A percentile compares a stretch with the other conserved stretches of the same genome.
phyloP scores from a whole-genome alignment of 2,888 invertebrate genomes.

The Galeruca laticollis region DNA sequence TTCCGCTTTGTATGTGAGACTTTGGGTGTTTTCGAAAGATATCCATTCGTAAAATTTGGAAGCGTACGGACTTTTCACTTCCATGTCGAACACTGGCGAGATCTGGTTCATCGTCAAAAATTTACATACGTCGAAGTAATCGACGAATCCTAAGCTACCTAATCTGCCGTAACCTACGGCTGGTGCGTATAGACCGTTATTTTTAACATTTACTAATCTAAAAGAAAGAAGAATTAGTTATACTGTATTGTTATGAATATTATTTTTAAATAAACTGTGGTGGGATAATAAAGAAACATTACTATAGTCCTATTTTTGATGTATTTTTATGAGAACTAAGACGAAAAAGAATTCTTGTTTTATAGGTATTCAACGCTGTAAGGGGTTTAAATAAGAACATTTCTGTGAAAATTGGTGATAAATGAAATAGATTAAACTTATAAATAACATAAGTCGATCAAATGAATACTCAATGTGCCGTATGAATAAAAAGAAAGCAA shows the following conservation, averaged over 20 bases:
- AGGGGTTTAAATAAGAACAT: too few species aligned
- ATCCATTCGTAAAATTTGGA: slow-evolving; percentile 82
- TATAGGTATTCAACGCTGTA: too few species aligned
- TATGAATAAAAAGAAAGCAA: too few species aligned
- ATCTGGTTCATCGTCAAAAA: slow-evolving; percentile 72
- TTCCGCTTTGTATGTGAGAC: slow-evolving; percentile 77
- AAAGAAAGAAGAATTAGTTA: slow-evolving; percentile 30
- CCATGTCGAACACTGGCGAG: slow-evolving; percentile 73
- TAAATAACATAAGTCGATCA: too few species aligned
- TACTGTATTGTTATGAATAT: too few species aligned
- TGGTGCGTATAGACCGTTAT: slow-evolving; percentile 78
- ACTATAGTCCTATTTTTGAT: too few species aligned
- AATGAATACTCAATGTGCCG: too few species aligned
- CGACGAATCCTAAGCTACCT: slow-evolving; percentile 77
- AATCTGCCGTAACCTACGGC: slow-evolving; percentile 77
- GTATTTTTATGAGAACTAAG: too few species aligned
- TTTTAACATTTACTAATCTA: slow-evolving; percentile 76
- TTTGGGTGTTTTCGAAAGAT: slow-evolving; percentile 81
- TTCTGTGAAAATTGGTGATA: too few species aligned
- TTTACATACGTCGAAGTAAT: slow-evolving; percentile 77
- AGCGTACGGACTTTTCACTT: slow-evolving; percentile 83
- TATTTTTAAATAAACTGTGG: background rate
- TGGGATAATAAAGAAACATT: too few species aligned
- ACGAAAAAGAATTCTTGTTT: too few species aligned
- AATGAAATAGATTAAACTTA: too few species aligned